Percentiles rank a stretch among this genome's conserved stretches.
These are phyloP conservation scores for Fragum whitleyi DNA, from an alignment of 2,888 invertebrate species.

Conservation along the genomic window DNA sequence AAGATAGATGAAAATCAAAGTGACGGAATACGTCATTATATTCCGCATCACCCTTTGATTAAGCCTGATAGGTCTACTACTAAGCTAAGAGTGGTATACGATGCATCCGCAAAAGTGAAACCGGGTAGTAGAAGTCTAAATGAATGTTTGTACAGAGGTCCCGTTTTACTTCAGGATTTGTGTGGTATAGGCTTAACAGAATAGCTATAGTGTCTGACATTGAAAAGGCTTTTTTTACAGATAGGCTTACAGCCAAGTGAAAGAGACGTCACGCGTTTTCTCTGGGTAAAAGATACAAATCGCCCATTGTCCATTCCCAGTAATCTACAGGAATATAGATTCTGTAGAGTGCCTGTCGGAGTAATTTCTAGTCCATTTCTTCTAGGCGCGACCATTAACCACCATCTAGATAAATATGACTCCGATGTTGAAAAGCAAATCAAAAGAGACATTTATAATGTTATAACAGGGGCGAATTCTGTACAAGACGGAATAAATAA, in stretches of 20 bases:
- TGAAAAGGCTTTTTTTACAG: no score
- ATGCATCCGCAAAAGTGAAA: no score
- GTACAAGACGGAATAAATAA: not conserved
- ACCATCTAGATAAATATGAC: constrained; percentile 6
- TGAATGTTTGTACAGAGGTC: constrained; percentile 34
- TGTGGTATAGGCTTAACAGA: constrained; percentile 3
- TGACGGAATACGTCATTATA: constrained; percentile 21
- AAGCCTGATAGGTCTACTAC: constrained; percentile 34
- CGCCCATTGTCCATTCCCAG: not conserved
- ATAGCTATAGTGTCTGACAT: no score
- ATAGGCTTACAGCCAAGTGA: no score
- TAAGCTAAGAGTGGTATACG: constrained; percentile 33
- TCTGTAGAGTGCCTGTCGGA: constrained; percentile 19
- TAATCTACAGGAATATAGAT: constrained; percentile 21
- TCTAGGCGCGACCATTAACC: constrained; percentile 6
- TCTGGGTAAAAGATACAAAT: constrained; percentile 30
- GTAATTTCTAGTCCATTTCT: constrained; percentile 30
- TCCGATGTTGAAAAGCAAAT: not conserved
- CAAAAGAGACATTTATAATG: constrained; percentile 14
- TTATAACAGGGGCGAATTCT: constrained; percentile 6
- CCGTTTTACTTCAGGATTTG: constrained; percentile 31
- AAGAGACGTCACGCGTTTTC: constrained; percentile 39
- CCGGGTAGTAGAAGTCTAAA: constrained; percentile 30
- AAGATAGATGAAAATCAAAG: constrained; percentile 3
- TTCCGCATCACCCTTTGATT: constrained; percentile 34